phyloP scores from a whole-genome alignment of 2,113 vertebrate species.

The Syrmaticus mikado region DNA sequence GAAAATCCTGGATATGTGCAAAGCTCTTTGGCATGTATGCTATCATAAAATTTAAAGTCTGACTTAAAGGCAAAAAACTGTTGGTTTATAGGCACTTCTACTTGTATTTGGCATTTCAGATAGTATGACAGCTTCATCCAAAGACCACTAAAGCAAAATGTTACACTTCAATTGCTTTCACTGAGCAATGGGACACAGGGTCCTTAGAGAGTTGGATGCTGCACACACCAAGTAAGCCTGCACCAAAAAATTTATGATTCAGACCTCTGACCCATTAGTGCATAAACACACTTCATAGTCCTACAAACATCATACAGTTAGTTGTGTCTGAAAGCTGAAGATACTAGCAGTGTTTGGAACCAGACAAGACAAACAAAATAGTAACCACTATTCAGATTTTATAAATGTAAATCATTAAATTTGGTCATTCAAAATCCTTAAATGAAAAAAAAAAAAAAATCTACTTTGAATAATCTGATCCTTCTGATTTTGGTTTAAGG shows the following conservation, averaged over 20 bases:
- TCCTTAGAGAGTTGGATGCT: neutral
- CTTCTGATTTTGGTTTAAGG: neutral
- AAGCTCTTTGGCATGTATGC: neutral
- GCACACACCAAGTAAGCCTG: neutral
- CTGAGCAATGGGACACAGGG: neutral
- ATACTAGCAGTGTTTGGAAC: neutral
- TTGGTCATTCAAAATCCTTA: neutral
- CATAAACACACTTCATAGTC: neutral
- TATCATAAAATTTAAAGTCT: neutral
- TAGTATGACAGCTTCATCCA: neutral
- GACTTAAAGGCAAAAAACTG: neutral
- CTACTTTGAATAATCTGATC: neutral
- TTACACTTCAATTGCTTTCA: neutral
- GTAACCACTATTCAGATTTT: neutral
- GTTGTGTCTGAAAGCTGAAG: neutral
- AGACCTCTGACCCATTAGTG: neutral
- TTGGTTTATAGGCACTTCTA: neutral
- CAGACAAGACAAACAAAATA: neutral
- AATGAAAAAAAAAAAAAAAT: neutral
- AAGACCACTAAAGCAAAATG: neutral
- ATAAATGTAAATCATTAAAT: neutral
- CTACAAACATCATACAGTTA: neutral
- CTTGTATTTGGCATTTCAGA: neutral
- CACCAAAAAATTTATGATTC: neutral
- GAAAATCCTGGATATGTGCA: neutral